Conservation (phyloP, 2,888 invertebrate species). For the Microctonus brassicae region DNA sequence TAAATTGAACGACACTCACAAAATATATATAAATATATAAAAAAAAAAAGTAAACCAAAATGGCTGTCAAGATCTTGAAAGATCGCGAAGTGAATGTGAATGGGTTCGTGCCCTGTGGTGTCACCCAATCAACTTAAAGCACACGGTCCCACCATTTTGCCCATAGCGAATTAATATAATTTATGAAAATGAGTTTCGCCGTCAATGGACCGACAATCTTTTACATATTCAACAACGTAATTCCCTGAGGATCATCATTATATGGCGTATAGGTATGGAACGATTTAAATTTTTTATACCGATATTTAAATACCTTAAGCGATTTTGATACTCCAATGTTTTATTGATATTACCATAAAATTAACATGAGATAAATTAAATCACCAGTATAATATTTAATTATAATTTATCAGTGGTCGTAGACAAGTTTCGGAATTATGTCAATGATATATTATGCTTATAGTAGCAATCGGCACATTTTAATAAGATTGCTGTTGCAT, state of each 20-base stretch:
- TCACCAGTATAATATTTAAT: background rate
- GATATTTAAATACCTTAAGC: slow-evolving; percentile 15
- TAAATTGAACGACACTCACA: slow-evolving; percentile 11
- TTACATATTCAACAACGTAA: slow-evolving; percentile 46
- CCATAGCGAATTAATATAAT: slow-evolving; percentile 66
- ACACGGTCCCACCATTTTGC: slow-evolving; percentile 33
- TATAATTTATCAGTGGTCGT: background rate
- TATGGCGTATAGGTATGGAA: slow-evolving; percentile 5
- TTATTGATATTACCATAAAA: slow-evolving; percentile 3
- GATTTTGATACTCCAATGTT: slow-evolving; percentile 13
- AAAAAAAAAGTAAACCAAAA: slow-evolving; percentile 25
- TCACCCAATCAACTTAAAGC: slow-evolving; percentile 58
- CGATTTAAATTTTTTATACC: slow-evolving; percentile 32
- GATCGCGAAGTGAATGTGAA: slow-evolving; percentile 36
- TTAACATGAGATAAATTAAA: background rate
- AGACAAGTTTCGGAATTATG: background rate
- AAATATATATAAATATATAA: slow-evolving; percentile 5
- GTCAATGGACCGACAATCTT: slow-evolving; percentile 59
- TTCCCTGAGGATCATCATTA: slow-evolving; percentile 32
- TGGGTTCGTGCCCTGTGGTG: slow-evolving; percentile 52
- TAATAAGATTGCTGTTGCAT: no score
- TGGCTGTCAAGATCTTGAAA: slow-evolving; percentile 32
- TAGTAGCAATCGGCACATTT: no score
- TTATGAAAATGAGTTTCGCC: slow-evolving; percentile 66
- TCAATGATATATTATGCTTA: no score